Evolutionary conservation across 2,113 vertebrate genomes (phyloP).

Genomic region (Hyaena hyaena): DNA sequence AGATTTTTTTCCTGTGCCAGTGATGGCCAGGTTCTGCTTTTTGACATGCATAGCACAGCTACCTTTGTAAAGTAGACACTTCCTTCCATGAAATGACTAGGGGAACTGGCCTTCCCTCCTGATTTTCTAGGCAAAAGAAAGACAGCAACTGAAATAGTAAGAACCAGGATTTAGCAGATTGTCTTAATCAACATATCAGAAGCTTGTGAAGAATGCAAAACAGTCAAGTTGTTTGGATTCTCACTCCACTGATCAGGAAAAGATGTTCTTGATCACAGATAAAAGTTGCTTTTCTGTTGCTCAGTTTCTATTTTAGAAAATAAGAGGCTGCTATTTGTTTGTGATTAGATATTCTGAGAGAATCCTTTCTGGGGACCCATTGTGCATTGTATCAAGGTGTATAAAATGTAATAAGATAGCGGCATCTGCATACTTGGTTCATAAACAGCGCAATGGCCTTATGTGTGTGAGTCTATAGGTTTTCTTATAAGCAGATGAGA

Average conservation of each 20-base stretch:
- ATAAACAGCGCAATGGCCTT: not conserved
- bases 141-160: not conserved
- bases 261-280: conserved; percentile 29
- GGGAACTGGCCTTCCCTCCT: not conserved
- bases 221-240: not conserved
- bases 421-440: not conserved
- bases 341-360: not conserved
- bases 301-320: conserved; percentile 21
- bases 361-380: not conserved
- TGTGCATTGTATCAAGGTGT: not conserved
- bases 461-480: not conserved
- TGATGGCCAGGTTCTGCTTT: not conserved
- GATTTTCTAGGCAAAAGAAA: not conserved
- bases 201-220: conserved; percentile 1
- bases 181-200: conserved; percentile 14
- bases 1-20: not conserved
- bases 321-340: conserved; percentile 22
- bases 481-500: not conserved
- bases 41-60: not conserved
- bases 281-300: not conserved
- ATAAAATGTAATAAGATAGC: not conserved
- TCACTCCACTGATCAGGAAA: not conserved
- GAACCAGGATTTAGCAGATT: not conserved
- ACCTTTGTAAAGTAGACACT: not conserved
- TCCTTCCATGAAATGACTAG: not conserved